Percentiles rank a stretch among this genome's conserved stretches.
phyloP scores from a whole-genome alignment of 2,113 vertebrate genomes.

The Stictonetta naevosa region DNA sequence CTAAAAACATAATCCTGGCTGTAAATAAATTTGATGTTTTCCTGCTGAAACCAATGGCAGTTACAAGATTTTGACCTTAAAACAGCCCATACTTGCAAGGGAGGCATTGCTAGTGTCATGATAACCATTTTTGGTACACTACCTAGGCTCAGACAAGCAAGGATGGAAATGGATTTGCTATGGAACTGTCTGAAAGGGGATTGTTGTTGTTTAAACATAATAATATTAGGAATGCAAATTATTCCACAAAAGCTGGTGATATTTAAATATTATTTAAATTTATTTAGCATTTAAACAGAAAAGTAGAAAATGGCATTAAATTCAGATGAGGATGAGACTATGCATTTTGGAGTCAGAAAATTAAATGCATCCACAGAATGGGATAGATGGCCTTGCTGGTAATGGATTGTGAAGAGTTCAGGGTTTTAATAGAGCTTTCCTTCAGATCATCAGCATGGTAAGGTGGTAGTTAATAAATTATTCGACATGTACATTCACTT shows the following conservation, averaged over 20 bases:
- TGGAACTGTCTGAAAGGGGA: not conserved
- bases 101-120: not conserved
- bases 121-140: not conserved
- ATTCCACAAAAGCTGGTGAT: conserved; percentile 17
- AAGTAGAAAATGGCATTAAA: conserved; percentile 63
- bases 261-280: conserved; percentile 70
- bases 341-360: conserved; percentile 10
- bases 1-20: not conserved
- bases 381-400: not conserved
- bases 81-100: not conserved
- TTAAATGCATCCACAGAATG: not conserved
- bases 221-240: conserved; percentile 51
- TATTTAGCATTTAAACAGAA: conserved; percentile 47
- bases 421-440: conserved; percentile 58
- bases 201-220: conserved; percentile 12
- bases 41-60: not conserved
- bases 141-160: not conserved
- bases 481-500: not conserved
- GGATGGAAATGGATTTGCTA: not conserved
- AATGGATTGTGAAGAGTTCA: conserved; percentile 39
- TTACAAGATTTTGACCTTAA: not conserved
- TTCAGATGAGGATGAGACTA: conserved; percentile 7
- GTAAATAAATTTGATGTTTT: not conserved
- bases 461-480: conserved; percentile 72
- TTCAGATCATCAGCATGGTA: not conserved